These are phyloP conservation scores for Heliconius aoede DNA, from an alignment of 2,888 invertebrate species.

Conservation along the genomic window DNA sequence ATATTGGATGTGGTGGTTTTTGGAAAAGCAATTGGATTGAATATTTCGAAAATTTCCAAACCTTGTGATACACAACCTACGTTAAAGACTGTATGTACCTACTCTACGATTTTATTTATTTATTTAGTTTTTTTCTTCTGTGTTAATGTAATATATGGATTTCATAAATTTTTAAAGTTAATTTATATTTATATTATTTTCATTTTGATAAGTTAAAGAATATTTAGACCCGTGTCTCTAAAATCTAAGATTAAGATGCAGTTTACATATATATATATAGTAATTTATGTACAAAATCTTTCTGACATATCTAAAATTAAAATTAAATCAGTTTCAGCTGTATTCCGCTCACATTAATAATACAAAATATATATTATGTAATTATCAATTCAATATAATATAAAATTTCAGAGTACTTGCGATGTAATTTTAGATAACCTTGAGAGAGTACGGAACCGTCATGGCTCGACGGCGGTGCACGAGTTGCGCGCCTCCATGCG, in stretches of 20 bases:
- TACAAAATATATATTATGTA: too few species aligned
- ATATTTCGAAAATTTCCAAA: slow-evolving; percentile 89
- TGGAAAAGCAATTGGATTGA: slow-evolving; percentile 95
- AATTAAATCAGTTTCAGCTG: too few species aligned
- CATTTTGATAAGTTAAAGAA: too few species aligned
- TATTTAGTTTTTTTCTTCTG: background rate
- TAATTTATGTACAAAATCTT: too few species aligned
- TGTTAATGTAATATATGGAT: too few species aligned
- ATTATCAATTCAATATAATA: background rate
- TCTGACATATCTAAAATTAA: too few species aligned
- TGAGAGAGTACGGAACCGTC: slow-evolving; percentile 89
- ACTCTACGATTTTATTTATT: background rate
- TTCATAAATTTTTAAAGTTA: too few species aligned
- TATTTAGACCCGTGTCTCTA: too few species aligned
- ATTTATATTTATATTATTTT: too few species aligned
- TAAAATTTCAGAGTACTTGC: slow-evolving; percentile 87
- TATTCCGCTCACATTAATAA: too few species aligned
- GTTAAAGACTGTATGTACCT: slow-evolving; percentile 85
- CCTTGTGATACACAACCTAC: slow-evolving; percentile 91
- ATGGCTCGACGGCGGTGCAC: slow-evolving; percentile 89
- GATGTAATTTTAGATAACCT: slow-evolving; percentile 94
- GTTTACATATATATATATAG: too few species aligned
- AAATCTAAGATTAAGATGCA: too few species aligned
- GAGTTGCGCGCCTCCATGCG: slow-evolving; percentile 94
- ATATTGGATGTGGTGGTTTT: slow-evolving; percentile 98